Evolutionary conservation across 2,888 invertebrate species (phyloP).

Genomic region (Zootermopsis nevadensis): DNA sequence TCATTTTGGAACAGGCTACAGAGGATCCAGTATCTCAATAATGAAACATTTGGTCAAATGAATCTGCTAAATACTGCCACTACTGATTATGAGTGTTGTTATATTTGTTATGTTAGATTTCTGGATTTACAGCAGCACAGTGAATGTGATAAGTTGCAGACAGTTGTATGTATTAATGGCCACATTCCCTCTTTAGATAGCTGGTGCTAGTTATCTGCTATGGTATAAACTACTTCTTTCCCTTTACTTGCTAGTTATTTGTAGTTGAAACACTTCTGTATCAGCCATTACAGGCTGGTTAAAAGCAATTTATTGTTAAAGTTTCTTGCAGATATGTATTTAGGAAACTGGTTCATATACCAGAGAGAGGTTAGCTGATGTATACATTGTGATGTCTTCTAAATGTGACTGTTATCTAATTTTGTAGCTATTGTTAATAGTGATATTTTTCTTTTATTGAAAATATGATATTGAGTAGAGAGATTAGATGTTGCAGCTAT

Average conservation of each 20-base stretch:
- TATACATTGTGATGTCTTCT: not conserved
- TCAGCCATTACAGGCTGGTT: not conserved
- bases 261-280: not conserved
- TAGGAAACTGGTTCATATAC: not conserved
- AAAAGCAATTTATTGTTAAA: conserved; percentile 1
- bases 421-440: too few relatives aligned
- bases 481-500: too few relatives aligned
- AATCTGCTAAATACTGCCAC: not conserved
- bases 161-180: not conserved
- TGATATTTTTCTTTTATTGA: too few relatives aligned
- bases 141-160: too few relatives aligned
- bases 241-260: not conserved
- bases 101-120: not conserved
- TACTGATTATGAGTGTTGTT: not conserved
- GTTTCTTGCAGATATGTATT: not conserved
- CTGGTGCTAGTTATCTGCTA: conserved; percentile 1
- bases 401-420: not conserved
- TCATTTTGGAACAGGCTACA: conserved; percentile 66
- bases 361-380: not conserved
- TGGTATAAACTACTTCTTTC: not conserved
- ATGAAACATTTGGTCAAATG: conserved; percentile 56
- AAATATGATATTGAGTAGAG: too few relatives aligned
- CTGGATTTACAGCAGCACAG: too few relatives aligned
- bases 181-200: conserved; percentile 17
- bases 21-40: conserved; percentile 60